A percentile compares a stretch with the other conserved stretches of the same genome.
These are phyloP conservation scores for Macrotus californicus DNA, from an alignment of 2,113 vertebrate species.

Conservation along the genomic window DNA sequence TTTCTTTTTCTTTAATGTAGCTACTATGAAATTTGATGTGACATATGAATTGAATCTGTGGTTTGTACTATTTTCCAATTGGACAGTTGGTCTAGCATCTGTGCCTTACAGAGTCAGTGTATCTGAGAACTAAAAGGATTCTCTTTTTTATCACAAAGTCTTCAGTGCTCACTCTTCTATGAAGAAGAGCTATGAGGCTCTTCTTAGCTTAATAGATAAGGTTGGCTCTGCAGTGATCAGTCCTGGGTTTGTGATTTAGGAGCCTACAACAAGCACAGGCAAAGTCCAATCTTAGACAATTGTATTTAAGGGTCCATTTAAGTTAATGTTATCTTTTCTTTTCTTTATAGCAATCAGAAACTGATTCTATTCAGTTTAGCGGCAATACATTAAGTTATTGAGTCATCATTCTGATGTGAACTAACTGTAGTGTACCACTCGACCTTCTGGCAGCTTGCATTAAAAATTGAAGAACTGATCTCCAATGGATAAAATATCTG, in stretches of 20 bases:
- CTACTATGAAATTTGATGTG: not conserved
- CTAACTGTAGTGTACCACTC: not conserved
- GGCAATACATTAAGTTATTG: constrained; percentile 8
- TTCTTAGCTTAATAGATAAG: not conserved
- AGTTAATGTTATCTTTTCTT: constrained; percentile 41
- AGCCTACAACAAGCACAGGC: not conserved
- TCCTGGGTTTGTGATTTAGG: not conserved
- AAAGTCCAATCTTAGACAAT: not conserved
- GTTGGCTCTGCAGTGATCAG: not conserved
- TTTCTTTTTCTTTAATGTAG: not conserved
- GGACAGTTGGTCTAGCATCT: not conserved
- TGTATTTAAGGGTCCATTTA: not conserved
- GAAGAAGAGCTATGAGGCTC: too few species aligned
- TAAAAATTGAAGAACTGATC: not conserved
- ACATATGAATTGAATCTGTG: not conserved
- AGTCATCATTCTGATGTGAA: not conserved
- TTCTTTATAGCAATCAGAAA: constrained; percentile 37
- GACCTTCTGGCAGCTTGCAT: constrained; percentile 24
- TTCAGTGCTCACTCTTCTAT: not conserved
- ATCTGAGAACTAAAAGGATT: not conserved
- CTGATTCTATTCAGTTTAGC: not conserved
- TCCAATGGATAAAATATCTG: not conserved
- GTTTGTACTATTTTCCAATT: not conserved
- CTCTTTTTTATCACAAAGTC: not conserved
- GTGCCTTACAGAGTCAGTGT: not conserved